Conservation (phyloP, 1,140 invertebrate genomes). For the Drosophila tropicalis region DNA sequence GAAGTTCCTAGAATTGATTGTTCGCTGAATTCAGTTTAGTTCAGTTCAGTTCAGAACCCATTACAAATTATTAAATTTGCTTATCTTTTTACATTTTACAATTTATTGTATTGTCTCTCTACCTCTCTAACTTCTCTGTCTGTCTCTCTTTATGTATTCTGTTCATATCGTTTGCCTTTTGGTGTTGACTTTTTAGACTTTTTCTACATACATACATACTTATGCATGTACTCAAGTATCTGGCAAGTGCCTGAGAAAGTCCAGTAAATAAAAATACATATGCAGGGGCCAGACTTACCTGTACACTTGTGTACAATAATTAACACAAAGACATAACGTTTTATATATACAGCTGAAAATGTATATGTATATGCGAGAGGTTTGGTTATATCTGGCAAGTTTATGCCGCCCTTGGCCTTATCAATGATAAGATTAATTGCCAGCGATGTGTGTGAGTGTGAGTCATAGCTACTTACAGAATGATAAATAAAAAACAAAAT, state of each 20-base stretch:
- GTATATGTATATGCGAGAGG: not conserved
- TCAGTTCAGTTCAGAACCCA: too few species aligned
- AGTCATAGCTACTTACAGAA: constrained; percentile 12
- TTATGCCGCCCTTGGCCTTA: constrained; percentile 71
- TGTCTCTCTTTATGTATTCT: not conserved
- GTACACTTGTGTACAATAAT: constrained; percentile 48
- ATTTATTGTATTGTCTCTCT: not conserved
- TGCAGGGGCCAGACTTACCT: constrained; percentile 27
- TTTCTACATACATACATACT: too few species aligned
- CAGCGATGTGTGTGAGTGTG: constrained; percentile 40
- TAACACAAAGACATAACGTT: constrained; percentile 28
- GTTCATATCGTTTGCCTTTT: not conserved
- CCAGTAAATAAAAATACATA: constrained; percentile 10
- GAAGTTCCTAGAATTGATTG: not conserved
- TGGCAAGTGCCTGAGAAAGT: constrained; percentile 22
- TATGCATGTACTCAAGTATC: not conserved
- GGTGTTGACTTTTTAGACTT: not conserved
- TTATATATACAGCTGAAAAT: constrained; percentile 6
- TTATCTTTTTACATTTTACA: constrained; percentile 16
- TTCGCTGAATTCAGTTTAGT: not conserved
- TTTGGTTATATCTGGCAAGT: constrained; percentile 25
- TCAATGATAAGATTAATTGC: constrained; percentile 80
- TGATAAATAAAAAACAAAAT: constrained; percentile 12
- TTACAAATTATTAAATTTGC: not conserved
- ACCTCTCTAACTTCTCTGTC: not conserved